These are phyloP conservation scores for Echiichthys vipera DNA, from an alignment of 2,797 vertebrate genomes.

Conservation along the genomic window DNA sequence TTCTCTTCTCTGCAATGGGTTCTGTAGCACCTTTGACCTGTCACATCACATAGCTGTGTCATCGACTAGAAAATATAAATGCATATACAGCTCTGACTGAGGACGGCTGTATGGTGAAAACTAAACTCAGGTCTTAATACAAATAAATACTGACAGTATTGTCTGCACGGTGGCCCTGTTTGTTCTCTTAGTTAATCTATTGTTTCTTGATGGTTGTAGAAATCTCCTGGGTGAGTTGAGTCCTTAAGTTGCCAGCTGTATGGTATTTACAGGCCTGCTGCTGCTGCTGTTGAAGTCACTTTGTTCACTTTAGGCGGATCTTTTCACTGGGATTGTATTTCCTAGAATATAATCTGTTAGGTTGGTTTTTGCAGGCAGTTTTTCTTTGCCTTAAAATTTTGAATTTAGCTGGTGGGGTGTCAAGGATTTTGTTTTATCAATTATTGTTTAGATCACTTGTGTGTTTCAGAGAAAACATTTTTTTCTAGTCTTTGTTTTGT, in stretches of 20 bases:
- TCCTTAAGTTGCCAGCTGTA: slow-evolving; percentile 23
- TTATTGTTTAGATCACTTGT: background rate
- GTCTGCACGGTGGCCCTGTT: background rate
- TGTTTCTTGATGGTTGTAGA: slow-evolving; percentile 39
- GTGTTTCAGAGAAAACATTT: background rate
- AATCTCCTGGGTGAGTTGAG: slow-evolving; percentile 51
- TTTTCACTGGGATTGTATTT: slow-evolving; percentile 32
- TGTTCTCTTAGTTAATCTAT: slow-evolving; percentile 10
- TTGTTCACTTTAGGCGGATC: slow-evolving; percentile 15
- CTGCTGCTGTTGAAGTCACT: slow-evolving; percentile 15
- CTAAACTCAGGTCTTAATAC: slow-evolving; percentile 2
- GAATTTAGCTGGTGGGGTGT: background rate
- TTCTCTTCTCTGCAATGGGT: slow-evolving; percentile 14
- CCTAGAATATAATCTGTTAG: slow-evolving; percentile 10
- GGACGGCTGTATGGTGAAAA: slow-evolving; percentile 1
- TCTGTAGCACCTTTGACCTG: slow-evolving; percentile 21
- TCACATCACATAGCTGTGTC: slow-evolving; percentile 20
- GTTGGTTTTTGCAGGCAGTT: slow-evolving; percentile 1
- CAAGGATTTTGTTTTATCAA: background rate
- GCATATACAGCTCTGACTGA: slow-evolving; percentile 18
- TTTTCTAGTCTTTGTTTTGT: background rate
- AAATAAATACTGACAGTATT: slow-evolving; percentile 3
- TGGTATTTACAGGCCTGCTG: slow-evolving; percentile 18
- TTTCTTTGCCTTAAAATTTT: slow-evolving; percentile 1
- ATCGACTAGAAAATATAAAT: slow-evolving; percentile 6